phyloP scores from a whole-genome alignment of 2,888 invertebrate species.

The Latrodectus hesperus region DNA sequence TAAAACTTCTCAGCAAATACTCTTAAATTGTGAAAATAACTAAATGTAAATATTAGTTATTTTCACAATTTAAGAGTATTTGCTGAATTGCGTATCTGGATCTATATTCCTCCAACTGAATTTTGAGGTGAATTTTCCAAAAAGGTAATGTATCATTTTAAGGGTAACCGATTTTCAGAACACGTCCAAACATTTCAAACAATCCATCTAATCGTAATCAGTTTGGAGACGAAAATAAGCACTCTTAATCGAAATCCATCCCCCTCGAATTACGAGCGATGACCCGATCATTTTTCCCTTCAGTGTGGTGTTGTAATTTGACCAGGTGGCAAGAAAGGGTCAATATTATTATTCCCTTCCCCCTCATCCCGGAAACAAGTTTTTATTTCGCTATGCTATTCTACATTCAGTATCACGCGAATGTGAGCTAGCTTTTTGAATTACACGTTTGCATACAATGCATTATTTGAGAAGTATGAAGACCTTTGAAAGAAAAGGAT shows the following conservation, averaged over 20 bases:
- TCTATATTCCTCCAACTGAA: too few relatives aligned
- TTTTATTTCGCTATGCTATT: slow-evolving; percentile 18
- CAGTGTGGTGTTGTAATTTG: slow-evolving; percentile 27
- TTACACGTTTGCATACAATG: slow-evolving; percentile 25
- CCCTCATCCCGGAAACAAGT: slow-evolving; percentile 35
- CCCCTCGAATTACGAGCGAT: slow-evolving; percentile 33
- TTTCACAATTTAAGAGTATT: too few relatives aligned
- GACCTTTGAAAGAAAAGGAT: not conserved
- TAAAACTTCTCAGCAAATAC: too few relatives aligned
- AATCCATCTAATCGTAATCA: too few relatives aligned
- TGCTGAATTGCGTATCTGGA: too few relatives aligned
- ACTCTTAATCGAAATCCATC: slow-evolving; percentile 3
- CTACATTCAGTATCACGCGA: slow-evolving; percentile 30
- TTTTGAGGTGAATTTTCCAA: too few relatives aligned
- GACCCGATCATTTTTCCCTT: slow-evolving; percentile 25
- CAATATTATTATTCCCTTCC: slow-evolving; percentile 5
- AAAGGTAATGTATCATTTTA: too few relatives aligned
- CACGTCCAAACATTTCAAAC: too few relatives aligned
- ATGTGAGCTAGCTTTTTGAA: slow-evolving; percentile 33
- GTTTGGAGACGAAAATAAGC: too few relatives aligned
- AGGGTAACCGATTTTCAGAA: too few relatives aligned
- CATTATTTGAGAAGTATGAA: not conserved
- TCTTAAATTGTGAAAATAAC: too few relatives aligned
- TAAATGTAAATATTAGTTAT: too few relatives aligned
- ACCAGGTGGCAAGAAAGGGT: slow-evolving; percentile 16